These are phyloP conservation scores for Meganola albula DNA, from an alignment of 2,888 invertebrate species.

Conservation along the genomic window DNA sequence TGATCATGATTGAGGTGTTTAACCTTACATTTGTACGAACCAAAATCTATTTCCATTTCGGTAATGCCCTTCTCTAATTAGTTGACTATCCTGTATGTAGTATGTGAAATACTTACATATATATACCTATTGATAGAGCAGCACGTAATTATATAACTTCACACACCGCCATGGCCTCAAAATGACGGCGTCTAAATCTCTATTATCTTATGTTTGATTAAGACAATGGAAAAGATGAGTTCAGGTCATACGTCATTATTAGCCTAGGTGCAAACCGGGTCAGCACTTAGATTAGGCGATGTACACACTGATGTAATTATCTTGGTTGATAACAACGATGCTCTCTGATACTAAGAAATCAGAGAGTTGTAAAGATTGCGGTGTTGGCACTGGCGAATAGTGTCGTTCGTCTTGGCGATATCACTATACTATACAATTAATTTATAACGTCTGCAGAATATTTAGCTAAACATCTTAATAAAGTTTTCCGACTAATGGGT, in stretches of 20 bases:
- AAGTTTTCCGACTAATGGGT: too few relatives aligned
- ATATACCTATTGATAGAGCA: background rate
- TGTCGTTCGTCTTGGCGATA: too few relatives aligned
- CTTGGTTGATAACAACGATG: constrained; percentile 38
- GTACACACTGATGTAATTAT: constrained; percentile 48
- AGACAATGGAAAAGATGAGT: constrained; percentile 47
- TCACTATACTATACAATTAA: too few relatives aligned
- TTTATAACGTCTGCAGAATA: too few relatives aligned
- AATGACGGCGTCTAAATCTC: constrained; percentile 45
- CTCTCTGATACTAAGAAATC: constrained; percentile 52
- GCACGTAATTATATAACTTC: constrained; percentile 17
- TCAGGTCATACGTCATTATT: constrained; percentile 67
- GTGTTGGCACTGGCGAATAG: constrained; percentile 33
- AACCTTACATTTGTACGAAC: constrained; percentile 8
- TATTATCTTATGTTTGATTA: constrained; percentile 59
- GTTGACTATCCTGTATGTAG: background rate
- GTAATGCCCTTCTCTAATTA: background rate
- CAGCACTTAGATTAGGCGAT: constrained; percentile 58
- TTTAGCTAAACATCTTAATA: too few relatives aligned
- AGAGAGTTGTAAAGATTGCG: constrained; percentile 62
- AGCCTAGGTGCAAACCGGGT: constrained; percentile 60
- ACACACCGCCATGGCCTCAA: constrained; percentile 36
- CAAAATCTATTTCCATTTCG: constrained; percentile 1
- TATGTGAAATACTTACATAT: background rate
- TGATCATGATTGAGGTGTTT: constrained; percentile 14